These are phyloP conservation scores for Atta cephalotes DNA, from an alignment of 1,140 invertebrate species.

Conservation along the genomic window DNA sequence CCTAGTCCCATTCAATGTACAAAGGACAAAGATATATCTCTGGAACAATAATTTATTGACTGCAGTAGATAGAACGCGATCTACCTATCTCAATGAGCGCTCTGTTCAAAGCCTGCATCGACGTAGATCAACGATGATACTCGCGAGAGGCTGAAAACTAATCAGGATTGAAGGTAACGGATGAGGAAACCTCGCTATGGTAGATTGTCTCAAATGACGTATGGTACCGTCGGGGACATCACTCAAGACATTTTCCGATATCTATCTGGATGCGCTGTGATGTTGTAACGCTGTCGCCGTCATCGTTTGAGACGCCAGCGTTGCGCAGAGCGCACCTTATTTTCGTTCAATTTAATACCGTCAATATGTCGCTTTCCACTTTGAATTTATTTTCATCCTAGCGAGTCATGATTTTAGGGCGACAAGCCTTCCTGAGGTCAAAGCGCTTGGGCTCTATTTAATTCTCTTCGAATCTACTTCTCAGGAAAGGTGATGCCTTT, in stretches of 20 bases:
- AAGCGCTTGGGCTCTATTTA: too few relatives aligned
- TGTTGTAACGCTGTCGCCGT: constrained; percentile 47
- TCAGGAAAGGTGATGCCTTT: not conserved
- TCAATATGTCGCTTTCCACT: constrained; percentile 48
- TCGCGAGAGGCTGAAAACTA: constrained; percentile 70
- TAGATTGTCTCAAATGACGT: constrained; percentile 65
- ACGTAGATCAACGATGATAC: constrained; percentile 72
- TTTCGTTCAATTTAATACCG: constrained; percentile 55
- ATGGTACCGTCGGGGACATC: constrained; percentile 60
- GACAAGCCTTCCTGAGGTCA: not conserved
- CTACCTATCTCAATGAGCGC: constrained; percentile 36
- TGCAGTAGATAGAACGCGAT: constrained; percentile 51
- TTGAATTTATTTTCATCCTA: constrained; percentile 5
- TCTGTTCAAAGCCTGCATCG: constrained; percentile 15
- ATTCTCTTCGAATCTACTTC: not conserved
- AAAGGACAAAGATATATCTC: constrained; percentile 51
- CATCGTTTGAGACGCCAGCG: constrained; percentile 16
- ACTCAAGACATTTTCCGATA: constrained; percentile 50
- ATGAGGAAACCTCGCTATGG: constrained; percentile 66
- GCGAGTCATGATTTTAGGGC: not conserved
- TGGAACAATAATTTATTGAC: constrained; percentile 71
- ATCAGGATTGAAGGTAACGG: constrained; percentile 78
- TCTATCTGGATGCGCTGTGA: constrained; percentile 51
- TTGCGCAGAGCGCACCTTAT: constrained; percentile 29
- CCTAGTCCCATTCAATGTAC: constrained; percentile 46